Evolutionary conservation across 2,888 invertebrate species (phyloP), one percentile per base, ranked within the genome.

Genomic region (Keiferia lycopersicella): DNA sequence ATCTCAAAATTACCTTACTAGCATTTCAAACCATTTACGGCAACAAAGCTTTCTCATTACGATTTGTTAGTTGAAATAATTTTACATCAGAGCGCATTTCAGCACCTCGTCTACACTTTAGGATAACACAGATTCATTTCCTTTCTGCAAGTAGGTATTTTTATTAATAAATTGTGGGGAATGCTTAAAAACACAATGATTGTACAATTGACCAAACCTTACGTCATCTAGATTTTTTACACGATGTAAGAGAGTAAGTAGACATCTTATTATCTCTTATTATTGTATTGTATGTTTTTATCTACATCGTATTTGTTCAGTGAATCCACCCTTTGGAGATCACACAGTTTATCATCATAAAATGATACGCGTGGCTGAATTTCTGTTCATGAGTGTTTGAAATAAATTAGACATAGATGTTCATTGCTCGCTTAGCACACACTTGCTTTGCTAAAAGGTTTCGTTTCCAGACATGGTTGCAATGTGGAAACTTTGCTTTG

Each of bases 361-460:
- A 61, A 61, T 51, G 50, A 38, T 50, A 34, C 51, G 51, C 34
- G 50, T 51, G 34, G 51, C 51, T 61, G 51, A 48, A 39, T 61
- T 16, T 59, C 12, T 12, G 30, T 61, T 26, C 41, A 18, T 12
- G 30, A 39, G 12, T 10, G 18, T 22, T 4, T 22, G 22, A n/a
- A n/a, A n/a, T n/a, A 26, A 16, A 16, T 56, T 30, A 7, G n/a
- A 34, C 56, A n/a, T 16, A 8, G 16, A 14, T 26, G 16, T 56
- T 34, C 56, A 34, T 56, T 56, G 34, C 34, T 56, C 11, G 56
- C 14, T 16, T 30, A 20, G 20, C 18, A 20, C 20, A 51, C 18
- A 20, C n/a, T n/a, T 51, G 51, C 22, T 51, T 51, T 20, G 20
- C 51, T 8, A 20, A 22, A 20, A 11, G 11, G 22, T 22, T 18